Base-by-base conservation (phyloP, 2,888 invertebrate species). In the Caenorhabditis macrosperma region DNA sequence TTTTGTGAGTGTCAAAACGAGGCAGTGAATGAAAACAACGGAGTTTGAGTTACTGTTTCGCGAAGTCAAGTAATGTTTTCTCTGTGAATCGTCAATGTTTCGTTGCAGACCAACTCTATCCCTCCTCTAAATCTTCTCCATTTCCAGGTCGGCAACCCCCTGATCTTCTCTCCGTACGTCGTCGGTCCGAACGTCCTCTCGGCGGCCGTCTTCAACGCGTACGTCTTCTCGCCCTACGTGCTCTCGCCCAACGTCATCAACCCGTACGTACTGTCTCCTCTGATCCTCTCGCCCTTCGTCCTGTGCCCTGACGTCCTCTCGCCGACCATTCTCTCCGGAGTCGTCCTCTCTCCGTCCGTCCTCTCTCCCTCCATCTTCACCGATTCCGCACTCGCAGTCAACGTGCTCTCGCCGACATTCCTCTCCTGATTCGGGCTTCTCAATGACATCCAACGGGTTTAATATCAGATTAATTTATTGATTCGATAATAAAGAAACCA, bases 171-270 rank as follows among this genome's bases (percentile, higher is more conserved):
- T 2, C 86, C 86, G 1, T 85, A 84, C 68, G 76, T 85, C 17
- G 55, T 86, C 38, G 83, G 85, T 0, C 87, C 87, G 10, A 87
- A 87, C 57, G 82, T 84, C 1, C 50, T 86, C 22, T 86, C 86
- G 12, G 82, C 86, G n/a, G 86, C 86, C 20, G 85, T 87, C 15
- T 86, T 86, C 83, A 86, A 87, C 66, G 85, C 85, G 2, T 87
- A 87, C 83, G 82, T 87, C 68, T 80, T 87, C 69, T 85, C 86
- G 20, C 86, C 87, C 0, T 85, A 85, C 71, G 81, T 83, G 22
- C 60, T 88, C 24, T 84, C 86, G 0, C 86, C 86, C 1, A 87
- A 86, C 63, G 83, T 87, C 41, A 80, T 88, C 71, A 88, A 88
- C 59, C 88, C 88, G 5, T 88, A 88, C 72, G 86, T 88, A 1